Conservation (phyloP, 2,888 invertebrate species). For the Agriopis marginaria region DNA sequence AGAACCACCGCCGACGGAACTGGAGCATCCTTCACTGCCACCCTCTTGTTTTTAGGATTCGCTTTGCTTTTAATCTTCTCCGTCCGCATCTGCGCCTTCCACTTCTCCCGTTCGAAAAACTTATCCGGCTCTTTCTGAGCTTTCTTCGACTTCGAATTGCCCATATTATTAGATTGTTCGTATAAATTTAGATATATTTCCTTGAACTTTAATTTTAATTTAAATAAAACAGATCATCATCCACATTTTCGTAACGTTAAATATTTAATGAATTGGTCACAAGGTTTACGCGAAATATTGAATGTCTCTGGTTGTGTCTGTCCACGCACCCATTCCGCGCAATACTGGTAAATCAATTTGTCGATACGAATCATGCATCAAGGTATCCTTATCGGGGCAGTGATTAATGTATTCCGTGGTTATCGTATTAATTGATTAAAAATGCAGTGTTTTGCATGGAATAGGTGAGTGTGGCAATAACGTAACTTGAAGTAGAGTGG, state of each 20-base stretch:
- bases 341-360: conserved; percentile 61
- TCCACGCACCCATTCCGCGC: conserved; percentile 53
- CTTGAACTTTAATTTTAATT: conserved; percentile 7
- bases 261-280: conserved; percentile 17
- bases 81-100: conserved; percentile 71
- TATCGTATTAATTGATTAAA: conserved; percentile 60
- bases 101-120: conserved; percentile 75
- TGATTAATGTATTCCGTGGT: conserved; percentile 62
- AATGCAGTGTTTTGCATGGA: conserved; percentile 60
- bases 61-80: conserved; percentile 66
- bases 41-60: conserved; percentile 62
- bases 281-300: conserved; percentile 5
- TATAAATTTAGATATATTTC: conserved; percentile 3
- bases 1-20: conserved; percentile 51
- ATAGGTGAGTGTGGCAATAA: conserved; percentile 37
- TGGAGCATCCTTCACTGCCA: conserved; percentile 61
- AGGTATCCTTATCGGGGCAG: conserved; percentile 67
- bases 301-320: conserved; percentile 44
- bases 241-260: conserved; percentile 46
- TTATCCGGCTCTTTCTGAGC: conserved; percentile 73
- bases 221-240: conserved; percentile 14
- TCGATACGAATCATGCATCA: conserved; percentile 58
- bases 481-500: conserved; percentile 33
- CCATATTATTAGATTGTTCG: conserved; percentile 61
- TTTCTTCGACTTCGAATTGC: conserved; percentile 76